Percentiles rank a stretch among this genome's conserved stretches.
Evolutionary conservation across 2,888 invertebrate genomes (phyloP).

Genomic region (Pseudococcus longispinus): DNA sequence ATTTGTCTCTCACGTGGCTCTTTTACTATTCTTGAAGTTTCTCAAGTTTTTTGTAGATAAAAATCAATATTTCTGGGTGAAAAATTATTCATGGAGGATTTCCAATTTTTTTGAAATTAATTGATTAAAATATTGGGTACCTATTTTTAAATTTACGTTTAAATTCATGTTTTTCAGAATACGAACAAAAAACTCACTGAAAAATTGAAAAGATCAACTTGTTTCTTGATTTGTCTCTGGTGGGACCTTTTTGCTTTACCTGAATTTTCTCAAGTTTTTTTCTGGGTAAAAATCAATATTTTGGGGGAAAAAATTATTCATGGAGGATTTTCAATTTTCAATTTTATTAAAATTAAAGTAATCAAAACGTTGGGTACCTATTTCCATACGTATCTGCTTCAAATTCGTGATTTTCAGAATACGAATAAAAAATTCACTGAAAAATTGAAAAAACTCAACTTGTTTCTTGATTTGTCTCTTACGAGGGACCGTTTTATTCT

Average conservation of each 20-base stretch:
- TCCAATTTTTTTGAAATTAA: neutral
- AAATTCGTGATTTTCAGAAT: neutral
- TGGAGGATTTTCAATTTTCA: too few relatives aligned
- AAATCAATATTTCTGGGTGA: too few relatives aligned
- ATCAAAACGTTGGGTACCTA: neutral
- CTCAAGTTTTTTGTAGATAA: too few relatives aligned
- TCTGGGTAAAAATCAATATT: too few relatives aligned
- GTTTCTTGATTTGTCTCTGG: too few relatives aligned
- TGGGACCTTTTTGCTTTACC: neutral
- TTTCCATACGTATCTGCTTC: neutral
- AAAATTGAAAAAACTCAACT: too few relatives aligned
- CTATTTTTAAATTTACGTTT: neutral
- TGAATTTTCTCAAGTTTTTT: too few relatives aligned
- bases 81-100: neutral
- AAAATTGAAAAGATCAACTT: too few relatives aligned
- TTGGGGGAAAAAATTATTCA: neutral
- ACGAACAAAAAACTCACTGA: neutral
- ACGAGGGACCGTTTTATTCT: neutral
- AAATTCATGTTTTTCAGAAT: neutral
- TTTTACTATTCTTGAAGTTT: too few relatives aligned
- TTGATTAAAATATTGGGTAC: neutral
- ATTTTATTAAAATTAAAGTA: neutral
- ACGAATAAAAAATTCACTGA: neutral
- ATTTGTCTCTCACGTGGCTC: too few relatives aligned
- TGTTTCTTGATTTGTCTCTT: too few relatives aligned